Conservation (phyloP, 2,888 invertebrate species). For the Papilio protenor region DNA sequence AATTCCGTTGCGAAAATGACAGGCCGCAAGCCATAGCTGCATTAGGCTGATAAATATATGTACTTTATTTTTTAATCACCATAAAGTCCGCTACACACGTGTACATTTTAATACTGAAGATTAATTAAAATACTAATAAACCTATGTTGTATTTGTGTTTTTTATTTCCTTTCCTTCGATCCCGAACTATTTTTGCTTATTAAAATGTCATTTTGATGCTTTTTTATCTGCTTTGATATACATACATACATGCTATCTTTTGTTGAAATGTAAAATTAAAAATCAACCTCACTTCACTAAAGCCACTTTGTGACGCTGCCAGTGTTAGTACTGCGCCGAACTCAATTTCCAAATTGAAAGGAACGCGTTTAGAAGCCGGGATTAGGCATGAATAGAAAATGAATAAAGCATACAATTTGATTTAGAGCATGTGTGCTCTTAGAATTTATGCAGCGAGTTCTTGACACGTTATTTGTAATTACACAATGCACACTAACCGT, state of each 20-base stretch:
- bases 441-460: neutral
- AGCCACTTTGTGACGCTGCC: neutral
- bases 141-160: too few species aligned
- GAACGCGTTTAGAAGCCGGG: conserved; percentile 2
- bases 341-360: conserved; percentile 10
- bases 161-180: too few species aligned
- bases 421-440: neutral
- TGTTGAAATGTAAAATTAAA: neutral
- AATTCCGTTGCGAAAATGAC: neutral
- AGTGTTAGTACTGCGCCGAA: neutral
- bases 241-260: too few species aligned
- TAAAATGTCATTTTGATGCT: too few species aligned
- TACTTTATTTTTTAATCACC: neutral
- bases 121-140: too few species aligned
- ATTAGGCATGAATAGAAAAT: conserved; percentile 10
- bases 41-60: neutral
- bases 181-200: too few species aligned
- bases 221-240: too few species aligned
- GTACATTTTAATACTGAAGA: too few species aligned
- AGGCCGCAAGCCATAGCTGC: neutral
- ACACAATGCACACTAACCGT: neutral
- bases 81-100: too few species aligned
- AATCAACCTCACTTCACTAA: neutral
- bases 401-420: conserved; percentile 8
- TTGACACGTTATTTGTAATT: neutral